phyloP scores from a whole-genome alignment of 2,797 vertebrate genomes.

The Chrysolophus pictus region DNA sequence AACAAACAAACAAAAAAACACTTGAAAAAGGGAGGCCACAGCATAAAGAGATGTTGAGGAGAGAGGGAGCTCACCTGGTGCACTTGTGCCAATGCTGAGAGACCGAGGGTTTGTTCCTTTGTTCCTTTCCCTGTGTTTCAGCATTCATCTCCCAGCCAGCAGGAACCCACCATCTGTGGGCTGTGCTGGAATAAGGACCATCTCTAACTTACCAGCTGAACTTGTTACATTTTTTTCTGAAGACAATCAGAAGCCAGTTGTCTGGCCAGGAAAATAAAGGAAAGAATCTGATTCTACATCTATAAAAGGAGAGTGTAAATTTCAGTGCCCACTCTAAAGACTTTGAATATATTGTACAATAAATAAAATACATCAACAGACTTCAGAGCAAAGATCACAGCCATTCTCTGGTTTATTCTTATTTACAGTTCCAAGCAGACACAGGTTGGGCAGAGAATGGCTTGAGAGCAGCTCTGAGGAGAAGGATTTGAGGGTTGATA shows the following conservation, averaged over 20 bases:
- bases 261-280: background rate
- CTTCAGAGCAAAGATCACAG: background rate
- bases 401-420: background rate
- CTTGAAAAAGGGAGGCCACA: background rate
- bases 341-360: background rate
- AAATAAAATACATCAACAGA: background rate
- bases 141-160: background rate
- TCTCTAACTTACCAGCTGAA: background rate
- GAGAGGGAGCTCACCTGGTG: background rate
- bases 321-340: fast-evolving
- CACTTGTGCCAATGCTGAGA: background rate
- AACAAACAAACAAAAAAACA: background rate
- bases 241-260: background rate
- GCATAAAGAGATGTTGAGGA: background rate
- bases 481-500: too few species aligned
- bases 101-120: fast-evolving
- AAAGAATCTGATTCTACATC: background rate
- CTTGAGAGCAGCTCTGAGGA: too few species aligned
- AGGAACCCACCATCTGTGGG: background rate
- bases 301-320: background rate
- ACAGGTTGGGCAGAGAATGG: too few species aligned
- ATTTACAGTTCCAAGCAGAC: too few species aligned
- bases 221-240: background rate
- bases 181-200: background rate
- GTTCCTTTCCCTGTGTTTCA: background rate